phyloP scores from a whole-genome alignment of 2,113 vertebrate genomes.

The Nettapus auritus region DNA sequence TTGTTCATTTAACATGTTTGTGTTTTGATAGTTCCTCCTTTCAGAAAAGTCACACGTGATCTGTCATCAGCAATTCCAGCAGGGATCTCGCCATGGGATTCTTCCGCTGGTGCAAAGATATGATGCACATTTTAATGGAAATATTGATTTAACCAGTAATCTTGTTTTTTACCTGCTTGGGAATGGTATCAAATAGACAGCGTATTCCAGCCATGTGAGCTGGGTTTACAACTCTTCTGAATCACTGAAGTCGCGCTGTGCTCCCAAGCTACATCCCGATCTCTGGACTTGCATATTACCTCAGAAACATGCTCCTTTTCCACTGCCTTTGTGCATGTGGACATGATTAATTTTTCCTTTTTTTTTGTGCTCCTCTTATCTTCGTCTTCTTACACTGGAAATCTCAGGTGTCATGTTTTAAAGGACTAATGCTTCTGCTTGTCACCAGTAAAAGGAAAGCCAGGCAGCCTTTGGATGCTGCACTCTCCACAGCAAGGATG shows the following conservation, averaged over 20 bases:
- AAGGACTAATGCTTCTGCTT: background rate
- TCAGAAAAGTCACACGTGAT: background rate
- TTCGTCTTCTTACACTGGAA: background rate
- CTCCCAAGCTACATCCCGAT: background rate
- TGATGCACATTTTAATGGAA: background rate
- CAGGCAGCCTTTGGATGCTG: background rate
- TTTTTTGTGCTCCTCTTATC: accelerated
- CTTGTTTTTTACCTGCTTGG: background rate
- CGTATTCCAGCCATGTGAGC: background rate
- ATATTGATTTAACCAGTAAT: background rate
- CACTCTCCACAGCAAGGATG: background rate
- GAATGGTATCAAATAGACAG: background rate
- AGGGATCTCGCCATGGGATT: background rate
- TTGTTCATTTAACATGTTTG: background rate
- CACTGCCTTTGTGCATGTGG: background rate
- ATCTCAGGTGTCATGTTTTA: background rate
- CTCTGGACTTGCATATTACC: background rate
- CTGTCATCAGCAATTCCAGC: background rate
- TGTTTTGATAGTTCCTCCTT: background rate
- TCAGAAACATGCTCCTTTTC: background rate
- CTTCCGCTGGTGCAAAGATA: background rate
- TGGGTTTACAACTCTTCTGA: background rate
- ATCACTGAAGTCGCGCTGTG: background rate
- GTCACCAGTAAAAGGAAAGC: background rate
- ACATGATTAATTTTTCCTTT: background rate